phyloP scores from a whole-genome alignment of 2,113 vertebrate species.

The Pteronura brasiliensis region DNA sequence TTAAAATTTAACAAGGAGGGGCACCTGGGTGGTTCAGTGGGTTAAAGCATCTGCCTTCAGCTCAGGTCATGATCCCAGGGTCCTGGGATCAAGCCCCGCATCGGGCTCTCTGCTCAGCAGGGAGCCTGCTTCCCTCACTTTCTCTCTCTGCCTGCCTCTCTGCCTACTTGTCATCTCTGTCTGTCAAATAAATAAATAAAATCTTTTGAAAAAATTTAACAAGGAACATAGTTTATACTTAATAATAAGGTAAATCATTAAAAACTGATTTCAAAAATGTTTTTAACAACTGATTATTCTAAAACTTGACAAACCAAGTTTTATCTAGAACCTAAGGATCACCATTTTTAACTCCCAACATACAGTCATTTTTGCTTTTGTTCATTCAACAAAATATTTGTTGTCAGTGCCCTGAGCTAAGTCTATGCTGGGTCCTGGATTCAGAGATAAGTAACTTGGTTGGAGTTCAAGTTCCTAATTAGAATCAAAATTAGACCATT shows the following conservation, averaged over 20 bases:
- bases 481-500: background rate
- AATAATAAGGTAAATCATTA: background rate
- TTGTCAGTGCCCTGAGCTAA: background rate
- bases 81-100: too few species aligned
- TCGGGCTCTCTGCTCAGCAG: too few species aligned
- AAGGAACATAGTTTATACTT: background rate
- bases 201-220: background rate
- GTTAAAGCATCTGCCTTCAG: too few species aligned
- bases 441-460: background rate
- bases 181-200: too few species aligned
- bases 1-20: background rate
- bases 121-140: too few species aligned
- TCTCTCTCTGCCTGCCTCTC: too few species aligned
- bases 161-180: too few species aligned
- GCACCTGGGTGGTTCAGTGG: too few species aligned
- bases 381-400: background rate
- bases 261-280: background rate
- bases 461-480: background rate
- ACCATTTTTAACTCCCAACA: background rate
- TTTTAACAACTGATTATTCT: background rate
- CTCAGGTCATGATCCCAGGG: too few species aligned
- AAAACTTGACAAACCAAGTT: background rate
- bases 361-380: background rate
- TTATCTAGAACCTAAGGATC: conserved; percentile 1
- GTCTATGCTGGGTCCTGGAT: background rate